Evolutionary conservation across 2,113 vertebrate genomes (phyloP), one percentile per base, ranked within the genome.

Genomic region (Oncorhynchus clarkii): DNA sequence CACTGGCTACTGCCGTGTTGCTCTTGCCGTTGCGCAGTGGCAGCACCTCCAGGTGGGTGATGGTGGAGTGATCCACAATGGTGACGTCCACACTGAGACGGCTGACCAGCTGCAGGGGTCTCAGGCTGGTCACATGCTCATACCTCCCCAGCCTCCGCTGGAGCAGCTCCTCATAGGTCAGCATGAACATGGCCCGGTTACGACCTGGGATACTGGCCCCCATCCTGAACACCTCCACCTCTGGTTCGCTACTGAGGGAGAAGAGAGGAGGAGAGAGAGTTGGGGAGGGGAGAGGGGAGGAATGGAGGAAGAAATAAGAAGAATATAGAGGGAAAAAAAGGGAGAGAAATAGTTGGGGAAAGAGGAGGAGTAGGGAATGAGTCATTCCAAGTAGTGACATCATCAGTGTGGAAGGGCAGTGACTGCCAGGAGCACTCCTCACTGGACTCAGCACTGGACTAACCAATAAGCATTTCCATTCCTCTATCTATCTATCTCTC

Each of bases 151-250:
- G 93, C 0, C 96, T 89, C 24, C 98, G 92, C 83, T 93, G 95
- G 83, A 99, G 86, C 0, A 99, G 95, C 78, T 99, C 94, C 76
- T 99, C 97, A 0, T 98, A 99, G 0, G 93, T 96, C 69, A 99
- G 80, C 0, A 95, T 80, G 87, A 99, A 98, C 59, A 82, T 64
- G 0, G 94, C 96, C 1, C 95, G 94, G 86, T 94, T 95, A 77
- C 95, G 93, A 67, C 95, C 95, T 1, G 98, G 98, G 51, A 99
- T 93, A 48, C 75, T 94, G 1, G 87, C 90, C 0, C 91, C 91
- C 74, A 95, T 95, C 54, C 83, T 91, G 91, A 99, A 99, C 0
- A 82, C 87, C 85, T 97, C 95, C 1, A 90, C 88, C 74, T 92
- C 93, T 0, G 89, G 89, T 71, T 95, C 94, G 54, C 94, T 93